A percentile compares a stretch with the other conserved stretches of the same genome.
phyloP scores from a whole-genome alignment of 2,888 invertebrate species.

The Xestia sexstrigata region DNA sequence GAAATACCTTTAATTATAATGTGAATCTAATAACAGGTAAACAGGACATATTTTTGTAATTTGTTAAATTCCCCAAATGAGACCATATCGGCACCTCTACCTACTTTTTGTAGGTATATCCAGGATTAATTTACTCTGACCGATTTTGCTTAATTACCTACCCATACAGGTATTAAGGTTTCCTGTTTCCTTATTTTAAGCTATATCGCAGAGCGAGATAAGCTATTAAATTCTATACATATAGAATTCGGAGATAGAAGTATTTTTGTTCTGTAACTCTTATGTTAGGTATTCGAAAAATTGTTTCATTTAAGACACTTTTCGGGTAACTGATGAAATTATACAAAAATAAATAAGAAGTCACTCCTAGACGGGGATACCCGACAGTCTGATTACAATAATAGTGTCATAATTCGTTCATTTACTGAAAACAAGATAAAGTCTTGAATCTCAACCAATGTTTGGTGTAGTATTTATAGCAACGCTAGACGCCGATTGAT shows the following conservation, averaged over 20 bases:
- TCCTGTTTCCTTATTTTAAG: background rate
- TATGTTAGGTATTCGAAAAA: background rate
- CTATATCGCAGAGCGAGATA: background rate
- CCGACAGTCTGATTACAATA: no score
- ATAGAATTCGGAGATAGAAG: background rate
- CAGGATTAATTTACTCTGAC: background rate
- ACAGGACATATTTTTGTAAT: background rate
- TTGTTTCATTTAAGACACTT: background rate
- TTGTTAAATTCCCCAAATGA: background rate
- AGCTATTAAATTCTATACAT: background rate
- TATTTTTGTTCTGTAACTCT: no score
- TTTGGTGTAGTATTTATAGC: slow-evolving; percentile 33
- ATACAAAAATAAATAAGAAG: background rate
- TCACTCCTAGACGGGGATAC: background rate
- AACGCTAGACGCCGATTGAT: slow-evolving; percentile 15
- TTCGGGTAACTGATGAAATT: background rate
- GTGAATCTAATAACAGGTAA: background rate
- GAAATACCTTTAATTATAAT: background rate
- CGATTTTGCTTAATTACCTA: background rate
- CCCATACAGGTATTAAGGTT: background rate
- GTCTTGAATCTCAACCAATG: slow-evolving; percentile 14
- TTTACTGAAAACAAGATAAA: slow-evolving; percentile 5
- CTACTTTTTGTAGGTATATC: background rate
- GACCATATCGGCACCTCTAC: background rate
- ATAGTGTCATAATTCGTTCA: background rate